These are phyloP conservation scores for Capreolus pygargus DNA, from an alignment of 2,113 vertebrate species.

Conservation along the genomic window DNA sequence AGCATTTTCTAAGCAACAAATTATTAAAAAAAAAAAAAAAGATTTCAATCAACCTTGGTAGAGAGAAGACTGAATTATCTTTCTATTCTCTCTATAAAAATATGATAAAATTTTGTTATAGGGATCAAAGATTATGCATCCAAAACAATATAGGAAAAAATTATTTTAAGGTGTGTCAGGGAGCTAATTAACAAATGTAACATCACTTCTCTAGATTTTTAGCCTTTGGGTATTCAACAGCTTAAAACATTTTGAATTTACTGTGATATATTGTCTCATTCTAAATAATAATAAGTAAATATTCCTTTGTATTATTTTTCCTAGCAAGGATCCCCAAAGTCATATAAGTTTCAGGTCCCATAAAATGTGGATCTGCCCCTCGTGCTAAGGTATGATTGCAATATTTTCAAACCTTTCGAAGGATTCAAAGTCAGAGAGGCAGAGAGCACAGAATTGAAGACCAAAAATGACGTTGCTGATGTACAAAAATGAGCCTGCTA, in stretches of 20 bases:
- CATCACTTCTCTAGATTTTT: background rate
- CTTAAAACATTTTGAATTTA: background rate
- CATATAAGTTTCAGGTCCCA: background rate
- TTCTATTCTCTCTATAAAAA: background rate
- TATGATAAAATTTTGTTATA: background rate
- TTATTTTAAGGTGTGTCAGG: background rate
- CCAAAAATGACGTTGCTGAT: background rate
- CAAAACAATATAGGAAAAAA: background rate
- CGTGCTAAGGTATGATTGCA: background rate
- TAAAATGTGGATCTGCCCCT: background rate
- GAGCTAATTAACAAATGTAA: background rate
- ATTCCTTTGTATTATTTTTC: background rate
- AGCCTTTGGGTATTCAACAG: background rate
- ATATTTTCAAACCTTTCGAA: background rate
- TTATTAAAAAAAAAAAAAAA: background rate
- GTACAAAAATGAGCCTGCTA: background rate
- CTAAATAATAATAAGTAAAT: background rate
- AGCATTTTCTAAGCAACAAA: background rate
- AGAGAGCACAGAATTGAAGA: background rate
- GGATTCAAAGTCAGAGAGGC: background rate
- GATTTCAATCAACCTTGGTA: background rate
- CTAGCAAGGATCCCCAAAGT: background rate
- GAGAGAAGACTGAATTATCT: background rate
- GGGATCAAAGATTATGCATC: background rate
- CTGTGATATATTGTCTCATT: background rate